phyloP scores from a whole-genome alignment of 2,888 invertebrate species.

The Fragum fragum region DNA sequence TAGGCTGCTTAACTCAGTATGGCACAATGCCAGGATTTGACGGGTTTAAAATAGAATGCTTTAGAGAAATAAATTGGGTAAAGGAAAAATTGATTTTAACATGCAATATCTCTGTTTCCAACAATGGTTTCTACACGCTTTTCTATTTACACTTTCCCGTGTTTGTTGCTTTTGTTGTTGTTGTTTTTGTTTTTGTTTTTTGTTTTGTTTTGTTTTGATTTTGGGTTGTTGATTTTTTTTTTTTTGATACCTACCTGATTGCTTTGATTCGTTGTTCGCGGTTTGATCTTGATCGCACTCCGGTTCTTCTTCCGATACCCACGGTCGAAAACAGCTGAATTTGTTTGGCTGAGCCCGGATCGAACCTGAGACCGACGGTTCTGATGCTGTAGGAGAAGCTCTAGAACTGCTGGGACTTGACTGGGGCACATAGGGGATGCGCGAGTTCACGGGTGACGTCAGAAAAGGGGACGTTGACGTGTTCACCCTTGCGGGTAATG shows the following conservation, averaged over 20 bases:
- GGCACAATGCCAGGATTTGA: too few species aligned
- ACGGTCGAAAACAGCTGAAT: slow-evolving; percentile 74
- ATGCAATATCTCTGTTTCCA: background rate
- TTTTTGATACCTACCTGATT: background rate
- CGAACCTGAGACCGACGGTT: background rate
- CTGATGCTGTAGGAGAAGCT: slow-evolving; percentile 26
- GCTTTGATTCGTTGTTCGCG: background rate
- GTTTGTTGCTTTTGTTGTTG: too few species aligned
- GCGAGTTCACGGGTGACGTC: slow-evolving; percentile 46
- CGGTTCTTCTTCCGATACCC: slow-evolving; percentile 61
- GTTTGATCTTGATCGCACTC: background rate
- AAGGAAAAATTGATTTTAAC: background rate
- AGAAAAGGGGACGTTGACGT: slow-evolving; percentile 57
- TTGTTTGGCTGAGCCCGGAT: background rate
- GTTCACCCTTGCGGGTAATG: slow-evolving; percentile 52
- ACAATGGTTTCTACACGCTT: too few species aligned
- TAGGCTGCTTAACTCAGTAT: too few species aligned
- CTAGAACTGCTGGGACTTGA: slow-evolving; percentile 46
- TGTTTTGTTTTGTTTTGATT: too few species aligned
- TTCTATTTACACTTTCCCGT: too few species aligned
- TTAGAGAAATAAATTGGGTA: too few species aligned
- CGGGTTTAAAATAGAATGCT: too few species aligned
- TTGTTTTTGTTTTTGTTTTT: too few species aligned
- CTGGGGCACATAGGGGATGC: slow-evolving; percentile 35
- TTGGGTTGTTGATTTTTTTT: too few species aligned